phyloP scores from a whole-genome alignment of 1,140 invertebrate species.

The Diachasmimorpha longicaudata region DNA sequence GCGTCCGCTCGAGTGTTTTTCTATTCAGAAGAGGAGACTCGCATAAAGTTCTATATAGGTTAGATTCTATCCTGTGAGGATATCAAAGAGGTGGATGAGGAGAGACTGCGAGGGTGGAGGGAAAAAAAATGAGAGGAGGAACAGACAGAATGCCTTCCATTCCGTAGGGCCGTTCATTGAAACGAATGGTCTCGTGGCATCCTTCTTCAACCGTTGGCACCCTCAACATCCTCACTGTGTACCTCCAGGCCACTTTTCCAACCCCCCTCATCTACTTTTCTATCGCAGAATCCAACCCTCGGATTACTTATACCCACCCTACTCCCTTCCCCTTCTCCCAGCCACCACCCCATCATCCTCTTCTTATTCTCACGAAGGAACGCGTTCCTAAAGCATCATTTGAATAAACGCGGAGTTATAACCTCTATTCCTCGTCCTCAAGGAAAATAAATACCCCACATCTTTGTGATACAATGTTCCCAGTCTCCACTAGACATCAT shows the following conservation, averaged over 20 bases:
- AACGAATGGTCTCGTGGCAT: conserved; percentile 54
- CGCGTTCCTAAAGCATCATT: conserved; percentile 53
- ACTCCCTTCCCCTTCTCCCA: background rate
- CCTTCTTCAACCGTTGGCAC: conserved; percentile 37
- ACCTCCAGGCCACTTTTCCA: conserved; percentile 19
- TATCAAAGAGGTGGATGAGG: conserved; percentile 13
- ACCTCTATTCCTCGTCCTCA: conserved; percentile 19
- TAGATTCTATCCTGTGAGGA: conserved; percentile 20
- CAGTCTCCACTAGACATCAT: background rate
- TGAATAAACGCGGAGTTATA: conserved; percentile 55
- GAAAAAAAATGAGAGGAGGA: conserved; percentile 27
- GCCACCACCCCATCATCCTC: background rate
- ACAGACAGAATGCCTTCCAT: conserved; percentile 39
- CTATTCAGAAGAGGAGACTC: conserved; percentile 47
- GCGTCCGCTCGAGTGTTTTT: conserved; percentile 54
- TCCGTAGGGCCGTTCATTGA: conserved; percentile 51
- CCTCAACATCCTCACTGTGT: conserved; percentile 19
- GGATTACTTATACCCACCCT: conserved; percentile 47
- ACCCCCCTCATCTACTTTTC: conserved; percentile 18
- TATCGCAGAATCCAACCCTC: conserved; percentile 1
- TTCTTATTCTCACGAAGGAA: conserved; percentile 38
- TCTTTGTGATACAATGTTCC: background rate
- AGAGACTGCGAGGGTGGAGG: conserved; percentile 21
- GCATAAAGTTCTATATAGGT: conserved; percentile 52
- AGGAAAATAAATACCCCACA: background rate